Evolutionary conservation across 2,797 vertebrate genomes (phyloP).

Genomic region (Rhincodon typus): DNA sequence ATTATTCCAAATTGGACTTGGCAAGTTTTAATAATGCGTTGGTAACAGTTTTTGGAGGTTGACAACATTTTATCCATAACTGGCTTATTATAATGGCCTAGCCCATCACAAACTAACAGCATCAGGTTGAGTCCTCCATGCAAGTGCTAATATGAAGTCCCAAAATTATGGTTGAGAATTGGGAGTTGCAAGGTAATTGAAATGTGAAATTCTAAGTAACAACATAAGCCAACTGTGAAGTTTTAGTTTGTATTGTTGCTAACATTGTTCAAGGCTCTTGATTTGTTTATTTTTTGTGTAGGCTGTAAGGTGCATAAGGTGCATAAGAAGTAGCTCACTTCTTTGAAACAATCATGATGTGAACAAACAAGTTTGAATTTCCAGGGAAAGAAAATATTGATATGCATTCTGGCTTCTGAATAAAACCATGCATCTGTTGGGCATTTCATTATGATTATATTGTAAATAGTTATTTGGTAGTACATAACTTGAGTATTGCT

Average conservation of each 20-base stretch:
- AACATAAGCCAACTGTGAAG: background rate
- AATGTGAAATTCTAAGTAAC: background rate
- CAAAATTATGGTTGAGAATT: background rate
- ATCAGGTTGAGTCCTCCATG: background rate
- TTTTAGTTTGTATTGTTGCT: background rate
- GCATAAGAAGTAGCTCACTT: background rate
- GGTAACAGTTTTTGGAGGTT: background rate
- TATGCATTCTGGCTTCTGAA: background rate
- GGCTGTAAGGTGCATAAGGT: too few relatives aligned
- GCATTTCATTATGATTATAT: background rate
- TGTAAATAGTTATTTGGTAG: too few relatives aligned
- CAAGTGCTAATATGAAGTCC: background rate
- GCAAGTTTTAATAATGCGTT: background rate
- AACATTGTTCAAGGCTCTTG: background rate
- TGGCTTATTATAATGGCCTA: background rate
- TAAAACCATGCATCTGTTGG: background rate
- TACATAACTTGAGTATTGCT: too few relatives aligned
- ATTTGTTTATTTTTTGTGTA: background rate
- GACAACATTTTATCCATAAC: background rate
- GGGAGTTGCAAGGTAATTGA: background rate
- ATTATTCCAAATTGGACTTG: background rate
- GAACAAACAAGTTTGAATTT: background rate
- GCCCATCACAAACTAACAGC: background rate
- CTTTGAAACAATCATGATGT: background rate
- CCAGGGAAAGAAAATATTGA: background rate